Conservation (phyloP, 2,797 vertebrate genomes). For the Geotrypetes seraphini region DNA sequence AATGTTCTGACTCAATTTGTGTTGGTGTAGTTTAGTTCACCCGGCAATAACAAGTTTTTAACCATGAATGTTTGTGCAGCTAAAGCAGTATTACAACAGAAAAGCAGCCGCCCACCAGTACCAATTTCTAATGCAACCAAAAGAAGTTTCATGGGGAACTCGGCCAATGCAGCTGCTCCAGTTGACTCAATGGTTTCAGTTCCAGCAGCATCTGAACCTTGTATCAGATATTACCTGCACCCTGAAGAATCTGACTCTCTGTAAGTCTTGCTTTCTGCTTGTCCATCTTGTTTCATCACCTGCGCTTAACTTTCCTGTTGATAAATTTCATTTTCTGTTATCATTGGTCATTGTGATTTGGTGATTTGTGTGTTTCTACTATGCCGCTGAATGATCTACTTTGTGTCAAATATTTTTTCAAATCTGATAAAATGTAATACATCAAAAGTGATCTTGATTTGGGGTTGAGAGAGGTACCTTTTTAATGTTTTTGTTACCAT, state of each 20-base stretch:
- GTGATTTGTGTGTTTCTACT: neutral
- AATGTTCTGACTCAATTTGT: too few relatives aligned
- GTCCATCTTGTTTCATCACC: rapidly evolving
- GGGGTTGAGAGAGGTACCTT: too few relatives aligned
- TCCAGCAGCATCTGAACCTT: slow-evolving; percentile 47
- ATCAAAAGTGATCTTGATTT: too few relatives aligned
- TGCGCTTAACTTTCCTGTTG: rapidly evolving
- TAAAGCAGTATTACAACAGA: slow-evolving; percentile 69
- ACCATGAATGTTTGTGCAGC: slow-evolving; percentile 57
- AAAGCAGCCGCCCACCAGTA: slow-evolving; percentile 60
- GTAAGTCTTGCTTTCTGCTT: slow-evolving; percentile 53
- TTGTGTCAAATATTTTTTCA: too few relatives aligned
- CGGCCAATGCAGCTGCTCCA: slow-evolving; percentile 10
- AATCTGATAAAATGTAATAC: too few relatives aligned
- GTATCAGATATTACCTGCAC: slow-evolving; percentile 73
- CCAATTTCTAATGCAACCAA: slow-evolving; percentile 79
- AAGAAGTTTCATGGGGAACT: slow-evolving; percentile 71
- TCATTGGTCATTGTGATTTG: neutral
- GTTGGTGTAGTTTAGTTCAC: too few relatives aligned
- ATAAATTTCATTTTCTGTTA: neutral
- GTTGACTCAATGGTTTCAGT: slow-evolving; percentile 46
- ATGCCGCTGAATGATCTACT: too few relatives aligned
- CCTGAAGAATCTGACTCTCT: slow-evolving; percentile 69
- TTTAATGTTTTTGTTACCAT: too few relatives aligned
- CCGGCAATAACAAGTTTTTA: too few relatives aligned